Evolutionary conservation across 1,140 invertebrate genomes (phyloP).

Genomic region (Drosophila jambulina): DNA sequence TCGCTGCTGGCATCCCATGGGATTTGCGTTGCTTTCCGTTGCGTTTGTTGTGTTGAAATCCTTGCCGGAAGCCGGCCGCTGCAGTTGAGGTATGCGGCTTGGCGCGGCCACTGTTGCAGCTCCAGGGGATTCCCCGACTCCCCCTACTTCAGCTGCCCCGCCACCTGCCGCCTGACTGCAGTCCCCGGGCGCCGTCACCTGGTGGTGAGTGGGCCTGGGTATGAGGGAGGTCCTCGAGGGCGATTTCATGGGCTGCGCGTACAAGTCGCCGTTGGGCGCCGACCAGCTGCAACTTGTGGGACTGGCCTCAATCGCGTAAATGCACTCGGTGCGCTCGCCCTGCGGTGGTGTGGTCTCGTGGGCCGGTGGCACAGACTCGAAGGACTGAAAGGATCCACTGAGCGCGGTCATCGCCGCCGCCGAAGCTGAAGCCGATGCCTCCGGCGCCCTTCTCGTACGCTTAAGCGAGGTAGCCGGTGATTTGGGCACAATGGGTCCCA

Average conservation of each 20-base stretch:
- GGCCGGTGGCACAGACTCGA: conserved; percentile 71
- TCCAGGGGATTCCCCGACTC: conserved; percentile 4
- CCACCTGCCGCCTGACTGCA: conserved; percentile 4
- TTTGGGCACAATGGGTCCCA: conserved; percentile 86
- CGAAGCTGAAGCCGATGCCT: not conserved
- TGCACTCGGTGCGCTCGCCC: conserved; percentile 72
- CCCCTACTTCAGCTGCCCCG: conserved; percentile 1
- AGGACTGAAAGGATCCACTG: conserved; percentile 75
- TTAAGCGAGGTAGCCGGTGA: conserved; percentile 63
- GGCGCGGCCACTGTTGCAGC: conserved; percentile 5
- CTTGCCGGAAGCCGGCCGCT: conserved; percentile 64
- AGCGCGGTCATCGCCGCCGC: conserved; percentile 30
- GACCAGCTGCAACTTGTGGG: conserved; percentile 49
- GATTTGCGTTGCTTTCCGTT: conserved; percentile 23
- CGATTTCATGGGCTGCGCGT: conserved; percentile 74
- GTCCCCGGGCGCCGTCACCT: conserved; percentile 10
- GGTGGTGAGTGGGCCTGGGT: conserved; percentile 44
- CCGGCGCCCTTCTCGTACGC: conserved; percentile 21
- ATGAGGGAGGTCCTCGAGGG: conserved; percentile 64
- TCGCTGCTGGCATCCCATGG: conserved; percentile 42
- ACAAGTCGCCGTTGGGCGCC: conserved; percentile 68
- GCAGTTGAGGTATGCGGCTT: conserved; percentile 72
- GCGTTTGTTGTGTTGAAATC: conserved; percentile 37
- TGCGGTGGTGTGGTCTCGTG: conserved; percentile 71
- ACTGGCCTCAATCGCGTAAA: conserved; percentile 66